Evolutionary conservation across 2,888 invertebrate genomes (phyloP).

Genomic region (Portevinia maculata): DNA sequence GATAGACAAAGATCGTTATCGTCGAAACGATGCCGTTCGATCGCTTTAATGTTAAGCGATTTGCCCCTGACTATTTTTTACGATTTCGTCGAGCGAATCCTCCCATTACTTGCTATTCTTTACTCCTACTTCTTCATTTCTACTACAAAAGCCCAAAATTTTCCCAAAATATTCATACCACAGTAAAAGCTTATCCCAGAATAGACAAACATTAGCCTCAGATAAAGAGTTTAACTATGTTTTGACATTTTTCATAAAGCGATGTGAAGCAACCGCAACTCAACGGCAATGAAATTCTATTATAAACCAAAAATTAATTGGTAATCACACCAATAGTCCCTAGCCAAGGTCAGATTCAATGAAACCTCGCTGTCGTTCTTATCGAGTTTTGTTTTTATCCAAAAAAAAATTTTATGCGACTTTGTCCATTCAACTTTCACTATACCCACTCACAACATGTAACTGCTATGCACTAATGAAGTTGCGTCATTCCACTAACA

Average conservation of each 20-base stretch:
- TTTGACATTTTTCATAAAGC: neutral
- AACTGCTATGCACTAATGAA: conserved; percentile 51
- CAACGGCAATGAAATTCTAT: conserved; percentile 15
- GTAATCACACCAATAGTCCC: conserved; percentile 10
- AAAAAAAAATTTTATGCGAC: conserved; percentile 18
- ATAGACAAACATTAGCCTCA: too few species aligned
- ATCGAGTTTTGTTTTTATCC: conserved; percentile 18
- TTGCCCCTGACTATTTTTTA: too few species aligned
- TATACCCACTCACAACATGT: conserved; percentile 31
- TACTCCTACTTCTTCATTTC: too few species aligned
- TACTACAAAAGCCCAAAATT: too few species aligned
- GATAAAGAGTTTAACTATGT: too few species aligned
- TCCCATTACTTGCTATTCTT: too few species aligned
- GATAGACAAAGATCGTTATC: too few species aligned
- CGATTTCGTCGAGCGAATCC: too few species aligned
- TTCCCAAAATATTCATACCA: too few species aligned
- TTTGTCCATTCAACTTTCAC: conserved; percentile 61
- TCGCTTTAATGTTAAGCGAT: too few species aligned
- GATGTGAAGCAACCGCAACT: neutral
- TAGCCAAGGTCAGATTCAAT: conserved; percentile 41
- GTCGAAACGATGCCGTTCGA: too few species aligned
- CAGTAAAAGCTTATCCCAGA: too few species aligned
- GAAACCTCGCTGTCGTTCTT: conserved; percentile 23
- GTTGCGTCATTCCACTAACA: conserved; percentile 68
- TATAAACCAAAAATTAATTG: conserved; percentile 6